These are phyloP conservation scores for Calyptomena viridis DNA, from an alignment of 2,113 vertebrate genomes.

Conservation along the genomic window DNA sequence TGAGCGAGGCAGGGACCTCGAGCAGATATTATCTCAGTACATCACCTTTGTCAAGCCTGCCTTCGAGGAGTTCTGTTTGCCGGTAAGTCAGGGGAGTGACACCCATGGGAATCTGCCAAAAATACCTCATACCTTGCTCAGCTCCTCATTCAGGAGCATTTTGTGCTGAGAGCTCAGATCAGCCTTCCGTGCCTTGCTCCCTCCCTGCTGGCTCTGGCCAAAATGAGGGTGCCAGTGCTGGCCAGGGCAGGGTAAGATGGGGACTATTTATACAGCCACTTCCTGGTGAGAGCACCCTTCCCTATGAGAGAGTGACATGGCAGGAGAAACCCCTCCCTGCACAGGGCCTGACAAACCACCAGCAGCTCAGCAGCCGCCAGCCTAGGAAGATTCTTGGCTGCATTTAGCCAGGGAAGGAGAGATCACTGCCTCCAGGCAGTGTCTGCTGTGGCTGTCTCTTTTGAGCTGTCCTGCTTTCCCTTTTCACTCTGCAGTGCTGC, in stretches of 20 bases:
- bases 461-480: not conserved
- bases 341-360: not conserved
- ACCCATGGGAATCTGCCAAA: accelerated
- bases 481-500: not conserved
- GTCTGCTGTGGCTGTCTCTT: not conserved
- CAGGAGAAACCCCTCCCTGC: not conserved
- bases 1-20: constrained; percentile 90
- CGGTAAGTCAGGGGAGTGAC: constrained; percentile 77
- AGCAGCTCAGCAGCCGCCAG: not conserved
- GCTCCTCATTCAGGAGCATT: not conserved
- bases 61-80: constrained; percentile 98
- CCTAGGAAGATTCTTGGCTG: not conserved
- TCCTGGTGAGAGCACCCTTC: not conserved
- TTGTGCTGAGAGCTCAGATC: not conserved
- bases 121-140: not conserved
- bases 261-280: not conserved
- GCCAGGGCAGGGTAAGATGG: not conserved
- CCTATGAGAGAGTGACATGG: not conserved
- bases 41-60: constrained; percentile 97
- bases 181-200: not conserved
- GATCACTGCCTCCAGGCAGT: not conserved
- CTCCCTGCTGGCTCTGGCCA: not conserved
- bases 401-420: not conserved
- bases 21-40: constrained; percentile 92
- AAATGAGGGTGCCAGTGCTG: not conserved